These are phyloP conservation scores for Carterocephalus palaemon DNA, from an alignment of 2,888 invertebrate species.

Conservation along the genomic window DNA sequence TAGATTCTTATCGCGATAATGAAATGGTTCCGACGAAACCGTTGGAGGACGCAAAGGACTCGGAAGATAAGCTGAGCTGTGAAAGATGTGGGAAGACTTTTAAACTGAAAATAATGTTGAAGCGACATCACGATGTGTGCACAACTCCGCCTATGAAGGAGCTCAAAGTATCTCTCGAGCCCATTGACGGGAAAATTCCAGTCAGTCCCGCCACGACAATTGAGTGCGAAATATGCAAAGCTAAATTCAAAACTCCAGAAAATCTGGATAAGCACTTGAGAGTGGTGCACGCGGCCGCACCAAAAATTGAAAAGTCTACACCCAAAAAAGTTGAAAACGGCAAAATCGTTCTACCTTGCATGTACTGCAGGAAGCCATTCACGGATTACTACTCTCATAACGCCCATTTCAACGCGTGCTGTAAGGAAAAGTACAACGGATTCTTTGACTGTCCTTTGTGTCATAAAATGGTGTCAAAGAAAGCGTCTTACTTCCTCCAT, in stretches of 20 bases:
- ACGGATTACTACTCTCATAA: conserved; percentile 55
- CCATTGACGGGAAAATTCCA: conserved; percentile 51
- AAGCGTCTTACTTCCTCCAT: conserved; percentile 51
- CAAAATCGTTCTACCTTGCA: conserved; percentile 51
- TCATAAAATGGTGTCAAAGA: conserved; percentile 44
- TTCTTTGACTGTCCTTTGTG: conserved; percentile 57
- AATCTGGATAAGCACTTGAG: conserved; percentile 64
- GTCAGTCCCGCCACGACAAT: conserved; percentile 34
- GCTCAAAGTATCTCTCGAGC: conserved; percentile 56
- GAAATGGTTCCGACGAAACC: background rate
- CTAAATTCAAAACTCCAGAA: conserved; percentile 58
- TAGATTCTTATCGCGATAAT: background rate
- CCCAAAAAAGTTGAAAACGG: conserved; percentile 28
- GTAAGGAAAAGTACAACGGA: conserved; percentile 41
- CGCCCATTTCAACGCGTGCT: conserved; percentile 53
- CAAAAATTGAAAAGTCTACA: conserved; percentile 32
- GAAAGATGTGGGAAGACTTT: conserved; percentile 63
- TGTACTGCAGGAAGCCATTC: conserved; percentile 53
- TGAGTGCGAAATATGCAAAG: conserved; percentile 56
- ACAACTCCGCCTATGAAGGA: conserved; percentile 53
- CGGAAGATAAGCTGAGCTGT: conserved; percentile 57
- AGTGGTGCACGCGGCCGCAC: conserved; percentile 59
- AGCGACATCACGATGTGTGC: conserved; percentile 60
- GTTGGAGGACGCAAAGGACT: conserved; percentile 42
- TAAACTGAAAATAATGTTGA: conserved; percentile 72